Conservation (phyloP, 53 echinoderm and acorn worm genomes). For the Arbacia lixula region DNA sequence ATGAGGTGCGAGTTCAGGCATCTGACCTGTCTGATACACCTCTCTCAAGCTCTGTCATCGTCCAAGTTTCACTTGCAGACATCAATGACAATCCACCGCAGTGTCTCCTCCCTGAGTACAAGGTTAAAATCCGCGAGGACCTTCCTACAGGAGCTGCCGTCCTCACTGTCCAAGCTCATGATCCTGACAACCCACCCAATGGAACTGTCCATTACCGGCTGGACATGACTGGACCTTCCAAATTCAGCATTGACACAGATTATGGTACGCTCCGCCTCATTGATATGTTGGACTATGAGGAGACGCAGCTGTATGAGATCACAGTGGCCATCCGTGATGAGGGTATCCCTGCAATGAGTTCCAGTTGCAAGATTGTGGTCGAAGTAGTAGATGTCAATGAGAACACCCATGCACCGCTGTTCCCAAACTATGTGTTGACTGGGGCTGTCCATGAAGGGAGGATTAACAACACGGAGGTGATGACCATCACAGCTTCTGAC, state of each 20-base stretch:
- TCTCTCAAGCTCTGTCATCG: constrained; percentile 73
- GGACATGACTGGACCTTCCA: constrained; percentile 58
- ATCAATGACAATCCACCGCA: constrained; percentile 93
- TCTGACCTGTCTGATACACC: constrained; percentile 82
- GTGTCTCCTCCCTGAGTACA: constrained; percentile 78
- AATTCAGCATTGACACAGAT: constrained; percentile 84
- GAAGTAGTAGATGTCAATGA: constrained; percentile 97
- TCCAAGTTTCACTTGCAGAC: constrained; percentile 72
- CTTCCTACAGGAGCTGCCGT: constrained; percentile 87
- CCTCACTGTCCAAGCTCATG: constrained; percentile 83
- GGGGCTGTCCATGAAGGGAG: constrained; percentile 88
- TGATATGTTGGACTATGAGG: constrained; percentile 83
- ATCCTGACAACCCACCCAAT: constrained; percentile 85
- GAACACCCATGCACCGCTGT: constrained; percentile 81
- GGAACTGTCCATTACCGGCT: constrained; percentile 80
- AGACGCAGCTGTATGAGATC: constrained; percentile 77
- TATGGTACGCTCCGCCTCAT: constrained; percentile 84
- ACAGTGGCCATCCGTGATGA: constrained; percentile 74
- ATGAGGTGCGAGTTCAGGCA: constrained; percentile 78
- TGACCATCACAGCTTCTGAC: constrained; percentile 77
- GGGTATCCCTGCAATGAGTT: constrained; percentile 76
- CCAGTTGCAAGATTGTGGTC: constrained; percentile 84
- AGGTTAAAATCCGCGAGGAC: constrained; percentile 90
- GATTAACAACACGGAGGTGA: constrained; percentile 77
- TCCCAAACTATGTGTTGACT: constrained; percentile 73